Conservation (phyloP, 1,140 invertebrate species). For the Papilio glaucus region DNA sequence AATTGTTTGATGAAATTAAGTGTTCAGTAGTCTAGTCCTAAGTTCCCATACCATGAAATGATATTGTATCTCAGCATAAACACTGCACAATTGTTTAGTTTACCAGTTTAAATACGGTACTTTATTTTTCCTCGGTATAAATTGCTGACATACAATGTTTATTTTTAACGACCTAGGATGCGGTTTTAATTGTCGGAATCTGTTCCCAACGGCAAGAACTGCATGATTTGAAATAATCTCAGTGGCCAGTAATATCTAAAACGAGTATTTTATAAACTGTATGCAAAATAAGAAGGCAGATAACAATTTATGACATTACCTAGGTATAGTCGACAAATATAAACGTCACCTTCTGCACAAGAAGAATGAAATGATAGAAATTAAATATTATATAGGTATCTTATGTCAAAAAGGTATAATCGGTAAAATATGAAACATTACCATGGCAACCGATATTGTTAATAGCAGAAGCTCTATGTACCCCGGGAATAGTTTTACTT, state of each 20-base stretch:
- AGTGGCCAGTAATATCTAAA: neutral
- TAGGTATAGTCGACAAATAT: neutral
- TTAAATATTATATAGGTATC: no score
- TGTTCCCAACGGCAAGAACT: neutral
- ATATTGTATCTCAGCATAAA: neutral
- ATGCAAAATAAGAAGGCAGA: neutral
- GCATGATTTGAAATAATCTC: neutral
- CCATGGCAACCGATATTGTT: no score
- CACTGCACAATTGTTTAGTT: neutral
- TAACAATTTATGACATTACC: neutral
- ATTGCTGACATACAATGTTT: neutral
- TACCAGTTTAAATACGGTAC: neutral
- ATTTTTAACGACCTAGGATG: constrained; percentile 5
- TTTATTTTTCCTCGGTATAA: neutral
- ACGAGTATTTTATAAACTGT: neutral
- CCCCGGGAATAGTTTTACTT: no score
- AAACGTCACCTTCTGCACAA: neutral
- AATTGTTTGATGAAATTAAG: no score
- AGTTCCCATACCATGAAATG: no score
- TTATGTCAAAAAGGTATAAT: no score
- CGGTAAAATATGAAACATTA: no score
- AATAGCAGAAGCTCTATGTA: no score
- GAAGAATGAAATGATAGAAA: neutral
- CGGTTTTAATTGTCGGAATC: neutral
- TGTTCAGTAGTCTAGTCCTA: no score